These are phyloP conservation scores for Onychostoma macrolepis DNA, from an alignment of 2,113 vertebrate species.

Conservation along the genomic window DNA sequence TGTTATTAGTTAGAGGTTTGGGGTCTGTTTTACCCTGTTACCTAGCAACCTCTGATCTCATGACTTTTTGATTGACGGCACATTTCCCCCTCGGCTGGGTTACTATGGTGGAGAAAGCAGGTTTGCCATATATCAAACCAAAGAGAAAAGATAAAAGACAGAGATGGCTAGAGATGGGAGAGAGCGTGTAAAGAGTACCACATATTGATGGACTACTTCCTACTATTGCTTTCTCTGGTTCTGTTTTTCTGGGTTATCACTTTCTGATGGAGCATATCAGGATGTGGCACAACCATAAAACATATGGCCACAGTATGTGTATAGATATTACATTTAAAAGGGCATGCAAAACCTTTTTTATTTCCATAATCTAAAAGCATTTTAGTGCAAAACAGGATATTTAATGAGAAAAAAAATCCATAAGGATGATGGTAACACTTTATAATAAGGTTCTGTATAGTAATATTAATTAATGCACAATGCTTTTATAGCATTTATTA, in stretches of 20 bases:
- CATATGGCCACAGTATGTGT: conserved; percentile 25
- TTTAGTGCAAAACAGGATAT: background rate
- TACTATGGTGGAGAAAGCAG: background rate
- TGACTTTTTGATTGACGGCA: conserved; percentile 31
- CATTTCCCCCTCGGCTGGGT: background rate
- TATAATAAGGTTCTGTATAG: background rate
- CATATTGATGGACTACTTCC: conserved; percentile 22
- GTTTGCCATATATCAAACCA: conserved; percentile 22
- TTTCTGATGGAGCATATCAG: background rate
- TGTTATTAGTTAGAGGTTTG: conserved; percentile 37
- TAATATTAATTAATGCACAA: background rate
- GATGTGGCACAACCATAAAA: conserved; percentile 16
- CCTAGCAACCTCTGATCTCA: conserved; percentile 29
- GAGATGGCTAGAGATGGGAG: background rate
- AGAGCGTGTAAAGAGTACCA: background rate
- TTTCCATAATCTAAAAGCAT: too few relatives aligned
- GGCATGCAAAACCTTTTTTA: background rate
- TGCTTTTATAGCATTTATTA: background rate
- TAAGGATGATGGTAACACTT: background rate
- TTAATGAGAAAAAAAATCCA: background rate
- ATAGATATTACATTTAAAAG: background rate
- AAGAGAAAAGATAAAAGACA: conserved; percentile 2
- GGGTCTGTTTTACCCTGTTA: conserved; percentile 19
- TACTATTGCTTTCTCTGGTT: conserved; percentile 7
- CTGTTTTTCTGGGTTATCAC: conserved; percentile 19